Percentiles rank a stretch among this genome's conserved stretches.
Conservation (phyloP, 2,797 vertebrate species). For the Muscicapa comitata region DNA sequence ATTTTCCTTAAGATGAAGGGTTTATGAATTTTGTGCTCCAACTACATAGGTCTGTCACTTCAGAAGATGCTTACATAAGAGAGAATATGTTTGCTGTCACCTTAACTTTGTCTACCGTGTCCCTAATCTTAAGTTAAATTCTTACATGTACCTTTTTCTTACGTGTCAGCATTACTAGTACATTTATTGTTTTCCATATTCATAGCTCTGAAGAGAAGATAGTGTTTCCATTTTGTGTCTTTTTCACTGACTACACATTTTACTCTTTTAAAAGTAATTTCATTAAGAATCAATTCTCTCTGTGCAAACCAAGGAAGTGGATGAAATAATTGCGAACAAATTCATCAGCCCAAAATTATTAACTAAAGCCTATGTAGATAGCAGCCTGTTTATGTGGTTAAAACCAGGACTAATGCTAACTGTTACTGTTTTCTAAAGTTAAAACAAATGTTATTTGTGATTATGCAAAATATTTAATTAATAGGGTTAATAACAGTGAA, state of each 20-base stretch:
- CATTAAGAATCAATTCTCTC: not conserved
- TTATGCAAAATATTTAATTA: not conserved
- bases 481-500: not conserved
- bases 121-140: not conserved
- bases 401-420: not conserved
- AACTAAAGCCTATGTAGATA: not conserved
- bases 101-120: not conserved
- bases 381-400: not conserved
- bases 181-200: not conserved
- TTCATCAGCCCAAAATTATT: not conserved
- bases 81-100: not conserved
- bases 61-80: not conserved
- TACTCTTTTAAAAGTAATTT: not conserved
- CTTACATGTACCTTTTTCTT: not conserved
- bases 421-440: not conserved
- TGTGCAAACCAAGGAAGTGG: not conserved
- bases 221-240: not conserved
- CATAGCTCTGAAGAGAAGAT: not conserved
- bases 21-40: not conserved
- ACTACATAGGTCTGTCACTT: fast-evolving
- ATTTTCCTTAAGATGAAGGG: not conserved
- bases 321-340: not conserved
- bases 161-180: not conserved
- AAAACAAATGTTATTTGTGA: not conserved
- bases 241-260: not conserved